Conservation (phyloP, 2,888 invertebrate species). For the Dexiosoma caninum region DNA sequence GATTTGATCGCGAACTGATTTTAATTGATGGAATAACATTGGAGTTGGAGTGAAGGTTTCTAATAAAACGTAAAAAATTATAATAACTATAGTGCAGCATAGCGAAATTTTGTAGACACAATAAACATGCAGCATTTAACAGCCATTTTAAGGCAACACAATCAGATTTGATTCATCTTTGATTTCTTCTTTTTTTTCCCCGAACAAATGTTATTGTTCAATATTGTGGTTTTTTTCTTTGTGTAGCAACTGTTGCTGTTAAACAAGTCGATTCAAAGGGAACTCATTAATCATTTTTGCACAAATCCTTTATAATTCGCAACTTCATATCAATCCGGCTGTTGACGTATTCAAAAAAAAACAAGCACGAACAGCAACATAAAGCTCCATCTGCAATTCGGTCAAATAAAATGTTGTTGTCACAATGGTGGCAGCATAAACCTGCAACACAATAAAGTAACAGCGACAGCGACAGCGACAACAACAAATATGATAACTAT, state of each 20-base stretch:
- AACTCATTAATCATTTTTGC: conserved; percentile 63
- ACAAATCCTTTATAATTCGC: conserved; percentile 61
- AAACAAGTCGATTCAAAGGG: conserved; percentile 40
- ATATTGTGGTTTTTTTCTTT: not conserved
- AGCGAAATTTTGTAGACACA: conserved; percentile 47
- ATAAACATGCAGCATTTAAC: not conserved
- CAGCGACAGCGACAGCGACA: not conserved
- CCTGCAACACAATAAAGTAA: conserved; percentile 37
- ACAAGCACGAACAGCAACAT: conserved; percentile 11
- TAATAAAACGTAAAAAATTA: no score
- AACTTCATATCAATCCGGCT: conserved; percentile 60
- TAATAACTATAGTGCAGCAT: no score
- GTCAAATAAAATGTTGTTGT: conserved; percentile 62
- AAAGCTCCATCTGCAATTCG: not conserved
- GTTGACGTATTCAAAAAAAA: conserved; percentile 47
- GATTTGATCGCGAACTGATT: conserved; percentile 47
- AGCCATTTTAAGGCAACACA: not conserved
- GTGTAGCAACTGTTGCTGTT: conserved; percentile 51
- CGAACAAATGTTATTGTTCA: no score
- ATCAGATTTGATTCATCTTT: conserved; percentile 4
- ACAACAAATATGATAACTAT: not conserved
- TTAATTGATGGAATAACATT: conserved; percentile 53
- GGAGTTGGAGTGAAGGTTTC: conserved; percentile 51
- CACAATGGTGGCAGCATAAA: conserved; percentile 51
- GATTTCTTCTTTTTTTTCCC: not conserved